These are phyloP conservation scores for Coenonympha arcania DNA, from an alignment of 2,888 invertebrate genomes.

Conservation along the genomic window DNA sequence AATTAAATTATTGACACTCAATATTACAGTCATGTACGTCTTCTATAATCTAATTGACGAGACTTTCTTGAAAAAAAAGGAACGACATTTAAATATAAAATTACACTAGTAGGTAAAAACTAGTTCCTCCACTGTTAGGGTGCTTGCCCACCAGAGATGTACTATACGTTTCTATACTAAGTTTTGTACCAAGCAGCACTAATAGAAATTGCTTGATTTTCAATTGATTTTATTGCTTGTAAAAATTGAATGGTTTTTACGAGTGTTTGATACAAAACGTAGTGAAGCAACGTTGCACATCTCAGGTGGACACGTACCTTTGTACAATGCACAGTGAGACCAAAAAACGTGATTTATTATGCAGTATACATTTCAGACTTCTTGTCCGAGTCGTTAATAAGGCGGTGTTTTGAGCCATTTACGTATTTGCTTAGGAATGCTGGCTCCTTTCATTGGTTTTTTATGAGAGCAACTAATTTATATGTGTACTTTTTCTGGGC, in stretches of 20 bases:
- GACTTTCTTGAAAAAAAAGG: neutral
- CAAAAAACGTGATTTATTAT: slow-evolving; percentile 17
- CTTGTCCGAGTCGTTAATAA: slow-evolving; percentile 8
- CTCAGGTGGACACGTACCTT: no score
- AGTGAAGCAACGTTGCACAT: no score
- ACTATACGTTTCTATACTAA: no score
- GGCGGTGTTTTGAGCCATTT: slow-evolving; percentile 12
- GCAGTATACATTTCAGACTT: slow-evolving; percentile 14
- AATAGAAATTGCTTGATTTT: no score
- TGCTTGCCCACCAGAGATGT: no score
- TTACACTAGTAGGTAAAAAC: slow-evolving; percentile 5
- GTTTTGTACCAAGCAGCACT: no score
- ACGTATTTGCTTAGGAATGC: slow-evolving; percentile 12
- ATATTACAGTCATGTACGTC: neutral
- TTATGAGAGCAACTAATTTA: slow-evolving; percentile 9
- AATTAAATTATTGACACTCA: neutral
- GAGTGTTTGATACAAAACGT: no score
- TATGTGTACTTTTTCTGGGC: slow-evolving; percentile 7
- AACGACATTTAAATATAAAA: slow-evolving; percentile 17
- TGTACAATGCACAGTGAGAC: slow-evolving; percentile 14
- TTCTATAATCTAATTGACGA: slow-evolving; percentile 4
- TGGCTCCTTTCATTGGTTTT: slow-evolving; percentile 10
- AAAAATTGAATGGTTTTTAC: no score
- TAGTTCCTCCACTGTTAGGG: slow-evolving; percentile 9
- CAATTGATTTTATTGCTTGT: no score